A percentile compares a stretch with the other conserved stretches of the same genome.
Conservation (phyloP, 2,113 vertebrate genomes). For the Gasterosteus aculeatus region DNA sequence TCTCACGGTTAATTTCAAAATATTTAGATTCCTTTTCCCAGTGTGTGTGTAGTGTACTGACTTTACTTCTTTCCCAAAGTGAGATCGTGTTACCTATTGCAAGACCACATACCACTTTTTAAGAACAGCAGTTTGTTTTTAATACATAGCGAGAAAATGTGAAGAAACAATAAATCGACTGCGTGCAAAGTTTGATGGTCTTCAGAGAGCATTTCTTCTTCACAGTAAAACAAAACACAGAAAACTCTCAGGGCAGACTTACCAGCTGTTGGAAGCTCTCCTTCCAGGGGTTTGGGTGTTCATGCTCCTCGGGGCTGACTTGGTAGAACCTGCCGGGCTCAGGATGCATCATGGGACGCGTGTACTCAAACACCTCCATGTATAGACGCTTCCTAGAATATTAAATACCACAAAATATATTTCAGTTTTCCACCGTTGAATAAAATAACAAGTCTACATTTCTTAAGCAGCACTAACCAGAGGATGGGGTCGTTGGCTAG, state of each 20-base stretch:
- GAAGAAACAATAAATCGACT: not conserved
- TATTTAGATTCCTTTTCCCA: not conserved
- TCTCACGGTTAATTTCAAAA: not conserved
- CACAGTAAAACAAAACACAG: not conserved
- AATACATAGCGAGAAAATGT: not conserved
- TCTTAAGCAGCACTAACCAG: slow-evolving; percentile 84
- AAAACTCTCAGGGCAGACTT: slow-evolving; percentile 36
- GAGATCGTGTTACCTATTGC: not conserved
- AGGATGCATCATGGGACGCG: slow-evolving; percentile 99
- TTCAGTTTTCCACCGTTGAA: not conserved
- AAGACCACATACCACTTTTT: not conserved
- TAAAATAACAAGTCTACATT: not conserved
- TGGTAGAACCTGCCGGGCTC: slow-evolving; percentile 98
- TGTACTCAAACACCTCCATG: slow-evolving; percentile 99
- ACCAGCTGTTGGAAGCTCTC: slow-evolving; percentile 99
- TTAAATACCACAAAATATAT: slow-evolving; percentile 3
- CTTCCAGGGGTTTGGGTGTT: slow-evolving; percentile 99
- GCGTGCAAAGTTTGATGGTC: not conserved
- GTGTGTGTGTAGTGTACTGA: slow-evolving; percentile 3
- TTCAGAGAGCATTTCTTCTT: not conserved
- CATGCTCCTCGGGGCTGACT: slow-evolving; percentile 98
- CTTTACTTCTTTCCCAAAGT: not conserved
- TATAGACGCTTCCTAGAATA: slow-evolving; percentile 93
- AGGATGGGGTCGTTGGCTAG: slow-evolving; percentile 99
- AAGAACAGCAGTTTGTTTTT: not conserved